Evolutionary conservation across 2,797 vertebrate genomes (phyloP), one percentile per base, ranked within the genome.

Genomic region (Smutsia temminckii): DNA sequence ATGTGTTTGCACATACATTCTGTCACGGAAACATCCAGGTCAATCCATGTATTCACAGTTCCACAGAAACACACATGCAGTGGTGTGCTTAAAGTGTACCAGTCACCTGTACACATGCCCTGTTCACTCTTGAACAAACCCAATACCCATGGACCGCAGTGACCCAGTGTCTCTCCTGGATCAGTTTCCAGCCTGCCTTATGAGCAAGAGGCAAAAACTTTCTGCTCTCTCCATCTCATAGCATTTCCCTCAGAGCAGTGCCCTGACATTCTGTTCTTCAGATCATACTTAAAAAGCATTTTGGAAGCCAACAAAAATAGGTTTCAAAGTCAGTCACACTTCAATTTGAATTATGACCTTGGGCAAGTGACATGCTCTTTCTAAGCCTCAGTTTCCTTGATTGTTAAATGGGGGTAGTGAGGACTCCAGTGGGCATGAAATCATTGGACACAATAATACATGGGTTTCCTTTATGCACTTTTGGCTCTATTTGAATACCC

Each of bases 31-130:
- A 68, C 9, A 71, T 12, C 17, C 8, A 40, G 11, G 14, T 23
- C 3, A 10, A 25, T 51, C 40, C 29, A 42, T 12, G 27, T 12
- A 7, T 49, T 77, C 29, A 27, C 3, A 40, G 61, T 53, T 92
- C 72, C 16, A 49, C 13, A 61, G 74, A 78, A 57, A 40, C 8
- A 68, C 18, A 59, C 4, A 13, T 40, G 40, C 4, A 0, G 2
- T 10, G 0, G 0, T 6, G 8, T 51, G 13, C 32, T 59, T n/a
- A 64, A n/a, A 1, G 4, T 11, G 4, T 20, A 49, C 13, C 27
- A 53, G 42, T 11, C 3, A 21, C 25, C 17, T 27, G 8, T 29
- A 20, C 18, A 61, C 2, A 14, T 12, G 8, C 4, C 17, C 5
- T 2, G 10, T 18, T 74, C 25, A 72, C 12, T 72, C 21, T 21